A percentile compares a stretch with the other conserved stretches of the same genome.
phyloP scores from a whole-genome alignment of 2,797 vertebrate genomes.

The Heteromormyrus szaboi region DNA sequence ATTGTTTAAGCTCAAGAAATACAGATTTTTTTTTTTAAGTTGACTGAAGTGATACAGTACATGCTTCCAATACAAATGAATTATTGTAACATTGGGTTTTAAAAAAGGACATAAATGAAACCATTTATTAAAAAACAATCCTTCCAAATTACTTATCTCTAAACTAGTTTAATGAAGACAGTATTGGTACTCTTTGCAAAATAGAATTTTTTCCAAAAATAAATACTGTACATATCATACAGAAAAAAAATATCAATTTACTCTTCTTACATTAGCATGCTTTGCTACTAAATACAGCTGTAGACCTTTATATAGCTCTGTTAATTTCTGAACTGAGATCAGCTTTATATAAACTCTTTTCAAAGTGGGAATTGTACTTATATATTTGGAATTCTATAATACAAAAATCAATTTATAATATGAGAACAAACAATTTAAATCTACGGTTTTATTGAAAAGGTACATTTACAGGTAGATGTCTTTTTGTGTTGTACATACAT shows the following conservation, averaged over 20 bases:
- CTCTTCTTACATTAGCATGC: slow-evolving; percentile 22
- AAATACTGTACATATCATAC: slow-evolving; percentile 40
- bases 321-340: background rate
- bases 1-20: background rate
- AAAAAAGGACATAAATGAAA: background rate
- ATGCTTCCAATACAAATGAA: background rate
- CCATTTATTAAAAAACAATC: slow-evolving; percentile 8
- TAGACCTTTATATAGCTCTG: background rate
- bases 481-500: slow-evolving; percentile 35
- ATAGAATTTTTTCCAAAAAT: slow-evolving; percentile 40
- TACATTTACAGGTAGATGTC: slow-evolving; percentile 35
- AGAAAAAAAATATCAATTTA: slow-evolving; percentile 22
- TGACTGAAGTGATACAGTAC: slow-evolving; percentile 9
- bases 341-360: slow-evolving; percentile 18
- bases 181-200: slow-evolving; percentile 24
- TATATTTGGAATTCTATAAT: slow-evolving; percentile 14
- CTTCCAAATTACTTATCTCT: slow-evolving; percentile 15
- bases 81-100: background rate
- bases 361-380: background rate
- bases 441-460: slow-evolving; percentile 48
- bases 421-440: slow-evolving; percentile 39
- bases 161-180: slow-evolving; percentile 23
- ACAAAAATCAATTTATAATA: slow-evolving; percentile 33
- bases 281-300: slow-evolving; percentile 20
- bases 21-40: background rate